Percentiles rank a stretch among this genome's conserved stretches.
Evolutionary conservation across 2,113 vertebrate species (phyloP).

Genomic region (Trichomycterus rosablanca): DNA sequence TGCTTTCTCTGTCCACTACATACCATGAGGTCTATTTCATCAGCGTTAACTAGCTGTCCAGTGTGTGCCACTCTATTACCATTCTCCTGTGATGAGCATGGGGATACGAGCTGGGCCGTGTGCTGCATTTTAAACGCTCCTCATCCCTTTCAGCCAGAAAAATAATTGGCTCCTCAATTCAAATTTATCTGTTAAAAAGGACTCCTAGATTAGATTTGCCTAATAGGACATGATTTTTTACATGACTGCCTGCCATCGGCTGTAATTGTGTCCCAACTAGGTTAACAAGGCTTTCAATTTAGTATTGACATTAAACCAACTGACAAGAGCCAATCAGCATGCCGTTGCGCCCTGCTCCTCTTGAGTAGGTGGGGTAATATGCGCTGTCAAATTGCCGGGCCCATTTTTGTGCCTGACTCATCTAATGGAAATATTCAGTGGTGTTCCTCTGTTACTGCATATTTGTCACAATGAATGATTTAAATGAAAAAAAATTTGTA

Average conservation of each 20-base stretch:
- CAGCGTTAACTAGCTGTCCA: constrained; percentile 52
- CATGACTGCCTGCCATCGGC: constrained; percentile 82
- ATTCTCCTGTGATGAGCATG: constrained; percentile 47
- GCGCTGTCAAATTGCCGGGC: constrained; percentile 59
- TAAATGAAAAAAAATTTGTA: too few species aligned
- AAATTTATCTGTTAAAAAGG: constrained; percentile 85
- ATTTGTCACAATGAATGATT: too few species aligned
- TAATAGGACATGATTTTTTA: constrained; percentile 94
- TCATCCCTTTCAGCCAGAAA: constrained; percentile 61
- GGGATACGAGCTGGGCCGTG: constrained; percentile 48
- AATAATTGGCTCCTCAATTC: constrained; percentile 93
- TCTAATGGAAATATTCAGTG: too few species aligned
- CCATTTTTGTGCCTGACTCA: constrained; percentile 63
- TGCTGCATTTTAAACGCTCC: constrained; percentile 51
- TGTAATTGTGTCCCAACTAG: constrained; percentile 56
- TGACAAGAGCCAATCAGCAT: constrained; percentile 62
- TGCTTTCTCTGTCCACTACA: neutral
- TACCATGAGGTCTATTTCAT: constrained; percentile 46
- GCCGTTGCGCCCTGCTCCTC: constrained; percentile 56
- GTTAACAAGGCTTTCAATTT: constrained; percentile 83
- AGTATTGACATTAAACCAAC: constrained; percentile 79
- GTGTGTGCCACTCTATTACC: constrained; percentile 52
- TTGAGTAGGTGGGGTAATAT: constrained; percentile 73
- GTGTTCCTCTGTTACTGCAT: too few species aligned
- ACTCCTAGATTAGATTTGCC: constrained; percentile 94